phyloP scores from a whole-genome alignment of 2,797 vertebrate genomes.

The Dallia pectoralis region DNA sequence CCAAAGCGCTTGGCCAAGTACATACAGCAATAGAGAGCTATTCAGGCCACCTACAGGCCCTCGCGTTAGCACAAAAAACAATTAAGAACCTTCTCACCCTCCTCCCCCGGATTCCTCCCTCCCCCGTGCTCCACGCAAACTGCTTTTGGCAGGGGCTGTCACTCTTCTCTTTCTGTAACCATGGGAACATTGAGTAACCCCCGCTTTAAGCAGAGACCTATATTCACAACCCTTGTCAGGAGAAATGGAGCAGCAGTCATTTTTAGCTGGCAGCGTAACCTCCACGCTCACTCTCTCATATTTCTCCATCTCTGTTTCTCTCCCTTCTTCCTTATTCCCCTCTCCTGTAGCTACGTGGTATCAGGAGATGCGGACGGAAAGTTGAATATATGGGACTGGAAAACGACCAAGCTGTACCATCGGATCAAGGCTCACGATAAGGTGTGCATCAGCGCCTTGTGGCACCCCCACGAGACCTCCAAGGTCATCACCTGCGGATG shows the following conservation, averaged over 20 bases:
- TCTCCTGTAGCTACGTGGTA: conserved; percentile 86
- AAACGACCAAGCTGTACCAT: conserved; percentile 98
- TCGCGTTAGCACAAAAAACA: conserved; percentile 42
- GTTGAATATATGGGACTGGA: conserved; percentile 99
- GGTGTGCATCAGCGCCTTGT: conserved; percentile 96
- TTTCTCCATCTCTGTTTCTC: not conserved
- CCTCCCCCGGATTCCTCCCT: not conserved
- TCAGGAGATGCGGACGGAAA: conserved; percentile 98
- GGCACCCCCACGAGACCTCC: conserved; percentile 98
- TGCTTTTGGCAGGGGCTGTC: conserved; percentile 31
- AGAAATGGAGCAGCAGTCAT: conserved; percentile 25
- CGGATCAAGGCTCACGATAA: conserved; percentile 97
- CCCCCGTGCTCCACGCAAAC: conserved; percentile 17
- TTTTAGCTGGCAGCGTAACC: conserved; percentile 37
- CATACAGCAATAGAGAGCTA: conserved; percentile 6
- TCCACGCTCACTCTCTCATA: not conserved
- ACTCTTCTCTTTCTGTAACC: conserved; percentile 40
- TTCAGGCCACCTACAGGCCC: conserved; percentile 21
- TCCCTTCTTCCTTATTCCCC: no score
- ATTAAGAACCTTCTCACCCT: conserved; percentile 25
- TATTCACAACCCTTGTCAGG: conserved; percentile 39
- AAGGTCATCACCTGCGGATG: conserved; percentile 98
- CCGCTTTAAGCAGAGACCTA: conserved; percentile 20
- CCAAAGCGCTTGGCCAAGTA: not conserved
- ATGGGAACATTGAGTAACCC: conserved; percentile 49